Evolutionary conservation across 2,797 vertebrate genomes (phyloP).

Genomic region (Gadopsis bispinosus): DNA sequence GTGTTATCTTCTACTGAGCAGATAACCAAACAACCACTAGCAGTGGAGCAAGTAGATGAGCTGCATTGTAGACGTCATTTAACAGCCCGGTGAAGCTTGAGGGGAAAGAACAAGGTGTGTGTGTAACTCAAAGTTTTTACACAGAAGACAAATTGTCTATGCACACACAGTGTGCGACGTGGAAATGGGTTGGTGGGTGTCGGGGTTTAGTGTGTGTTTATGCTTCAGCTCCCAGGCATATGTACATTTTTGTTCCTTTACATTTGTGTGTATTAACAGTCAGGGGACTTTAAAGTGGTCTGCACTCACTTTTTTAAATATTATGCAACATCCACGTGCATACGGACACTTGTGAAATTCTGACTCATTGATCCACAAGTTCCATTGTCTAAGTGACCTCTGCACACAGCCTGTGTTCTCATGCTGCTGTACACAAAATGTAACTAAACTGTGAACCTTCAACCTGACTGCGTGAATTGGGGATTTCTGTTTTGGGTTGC

Average conservation of each 20-base stretch:
- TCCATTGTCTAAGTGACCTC: constrained; percentile 56
- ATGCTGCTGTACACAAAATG: constrained; percentile 25
- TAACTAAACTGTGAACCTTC: constrained; percentile 25
- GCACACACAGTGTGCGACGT: neutral
- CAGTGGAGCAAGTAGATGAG: constrained; percentile 37
- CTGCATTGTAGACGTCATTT: constrained; percentile 44
- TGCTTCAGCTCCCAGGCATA: constrained; percentile 36
- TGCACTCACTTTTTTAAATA: constrained; percentile 14
- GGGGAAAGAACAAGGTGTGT: constrained; percentile 5
- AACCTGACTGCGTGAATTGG: constrained; percentile 44
- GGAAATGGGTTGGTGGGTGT: constrained; percentile 17
- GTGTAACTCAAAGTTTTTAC: constrained; percentile 19
- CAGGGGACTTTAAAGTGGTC: constrained; percentile 70
- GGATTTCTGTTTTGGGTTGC: constrained; percentile 48
- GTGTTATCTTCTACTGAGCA: constrained; percentile 19
- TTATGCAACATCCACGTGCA: constrained; percentile 35
- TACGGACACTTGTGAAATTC: constrained; percentile 52
- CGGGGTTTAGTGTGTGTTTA: constrained; percentile 39
- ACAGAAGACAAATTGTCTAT: neutral
- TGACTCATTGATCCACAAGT: constrained; percentile 63
- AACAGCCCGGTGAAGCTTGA: constrained; percentile 37
- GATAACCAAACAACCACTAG: constrained; percentile 39
- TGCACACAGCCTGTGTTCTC: constrained; percentile 6
- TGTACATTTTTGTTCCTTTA: constrained; percentile 70
- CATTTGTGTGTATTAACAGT: constrained; percentile 60